Evolutionary conservation across 2,797 vertebrate genomes (phyloP), one percentile per base, ranked within the genome.

Genomic region (Microhierax caerulescens): DNA sequence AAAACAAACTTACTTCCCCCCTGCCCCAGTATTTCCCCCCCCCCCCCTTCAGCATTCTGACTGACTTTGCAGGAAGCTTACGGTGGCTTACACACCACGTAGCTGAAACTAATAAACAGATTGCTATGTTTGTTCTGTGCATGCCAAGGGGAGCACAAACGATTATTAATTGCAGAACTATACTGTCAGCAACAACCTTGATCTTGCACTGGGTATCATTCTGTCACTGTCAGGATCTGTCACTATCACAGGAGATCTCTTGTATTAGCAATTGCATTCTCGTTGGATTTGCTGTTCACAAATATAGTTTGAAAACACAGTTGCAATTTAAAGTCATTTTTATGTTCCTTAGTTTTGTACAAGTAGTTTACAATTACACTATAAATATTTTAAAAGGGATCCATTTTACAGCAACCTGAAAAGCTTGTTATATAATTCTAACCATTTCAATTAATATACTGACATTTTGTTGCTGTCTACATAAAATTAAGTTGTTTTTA

Each of bases 401-500:
- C 43, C 1, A 47, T 87, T 87, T 95, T 64, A 41, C 57, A 76
- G 67, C 25, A 93, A 22, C 36, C 68, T 85, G 88, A 82, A 93
- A 87, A 85, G 34, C 27, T 93, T 68, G 41, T 53, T 39, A 32
- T 70, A 41, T 43, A 68, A 70, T 50, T 70, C 45, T 47, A 91
- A 39, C 41, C 25, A 28, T 87, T 87, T 60, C 47, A 82, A 80
- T 85, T 67, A 82, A 91, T 45, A 54, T 37, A 25, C 45, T 18
- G 60, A 70, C 18, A 64, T 92, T 85, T 79, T 87, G 59, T 75
- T 77, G 80, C 48, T 78, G 45, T 76, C 54, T 87, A 1, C 65
- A 21, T 75, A 82, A 89, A 95, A 95, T 83, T 60, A 68, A 92
- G 63, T 88, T 65, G 51, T 59, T 88, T 94, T 96, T 69, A 37